Base-by-base conservation (phyloP, 2,113 vertebrate genomes). In the Dromiciops gliroides region DNA sequence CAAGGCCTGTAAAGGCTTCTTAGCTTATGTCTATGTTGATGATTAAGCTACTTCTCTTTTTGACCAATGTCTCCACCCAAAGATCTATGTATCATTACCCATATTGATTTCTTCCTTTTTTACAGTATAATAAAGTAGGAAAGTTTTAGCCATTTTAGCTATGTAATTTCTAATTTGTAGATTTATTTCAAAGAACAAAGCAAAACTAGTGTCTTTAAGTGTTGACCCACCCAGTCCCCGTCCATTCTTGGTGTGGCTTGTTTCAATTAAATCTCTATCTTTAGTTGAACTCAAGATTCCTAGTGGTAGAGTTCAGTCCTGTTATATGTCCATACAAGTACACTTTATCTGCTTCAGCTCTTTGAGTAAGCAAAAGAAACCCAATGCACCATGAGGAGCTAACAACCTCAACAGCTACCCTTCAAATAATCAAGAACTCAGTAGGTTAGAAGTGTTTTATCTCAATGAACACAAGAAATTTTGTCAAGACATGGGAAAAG, bases 361-460 rank as follows among this genome's bases (percentile, higher is more conserved):
- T 88, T 50, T 52, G 37, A 92, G 23, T 1, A 25, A 44, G 37
- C 89, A 51, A 52, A 19, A 60, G 26, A 91, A 28, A 28, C 11
- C 47, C 28, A 0, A 3, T 8, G 25, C 28, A 44, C 28, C n/a
- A 22, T 1, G 23, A n/a, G 8, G 37, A 12, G 22, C 3, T 1
- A 19, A 10, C 47, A 37, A n/a, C 44, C 91, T 37, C 31, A 22
- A 7, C 0, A 60, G 24, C 4, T 25, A 8, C 8, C 91, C 92
- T 53, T 56, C n/a, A 19, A 14, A 3, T 53, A 11, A 37, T 50
- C 51, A 25, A 44, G 8, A 51, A 75, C 52, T 1, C 23, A n/a
- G 25, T 16, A 48, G 89, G 49, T 89, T 37, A 49, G 48, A 91
- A 90, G 51, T 93, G 10, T 22, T 8, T 22, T n/a, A 52, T 48